A percentile compares a stretch with the other conserved stretches of the same genome.
Evolutionary conservation across 1,140 invertebrate genomes (phyloP).

Genomic region (Cotesia chilonis): DNA sequence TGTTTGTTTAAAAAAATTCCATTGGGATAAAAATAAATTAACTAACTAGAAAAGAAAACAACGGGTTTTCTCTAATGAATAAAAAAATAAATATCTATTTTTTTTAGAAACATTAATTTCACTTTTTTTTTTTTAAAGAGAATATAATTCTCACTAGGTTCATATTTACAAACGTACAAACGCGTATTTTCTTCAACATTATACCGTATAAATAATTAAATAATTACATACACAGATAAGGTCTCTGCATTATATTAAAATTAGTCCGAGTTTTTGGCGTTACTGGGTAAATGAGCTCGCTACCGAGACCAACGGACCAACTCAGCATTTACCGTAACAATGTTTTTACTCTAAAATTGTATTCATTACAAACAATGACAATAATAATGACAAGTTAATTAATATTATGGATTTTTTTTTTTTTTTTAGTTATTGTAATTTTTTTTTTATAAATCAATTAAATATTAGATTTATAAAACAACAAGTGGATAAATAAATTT

Average conservation of each 20-base stretch:
- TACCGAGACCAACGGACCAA: constrained; percentile 8
- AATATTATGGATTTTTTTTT: too few species aligned
- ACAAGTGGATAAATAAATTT: constrained; percentile 27
- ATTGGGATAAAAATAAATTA: constrained; percentile 5
- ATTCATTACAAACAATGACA: too few species aligned
- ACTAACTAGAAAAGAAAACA: not conserved
- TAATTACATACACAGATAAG: constrained; percentile 20
- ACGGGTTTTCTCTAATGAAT: not conserved
- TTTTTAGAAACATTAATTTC: not conserved
- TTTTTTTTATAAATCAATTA: too few species aligned
- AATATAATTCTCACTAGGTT: not conserved
- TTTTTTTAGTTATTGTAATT: too few species aligned
- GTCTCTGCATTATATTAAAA: constrained; percentile 39
- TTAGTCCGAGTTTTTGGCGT: constrained; percentile 35
- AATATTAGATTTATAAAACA: not conserved
- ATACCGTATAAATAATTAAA: not conserved
- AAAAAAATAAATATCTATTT: not conserved
- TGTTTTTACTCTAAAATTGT: too few species aligned
- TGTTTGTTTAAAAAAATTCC: too few species aligned
- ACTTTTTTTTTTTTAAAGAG: not conserved
- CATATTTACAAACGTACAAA: too few species aligned
- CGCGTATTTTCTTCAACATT: not conserved
- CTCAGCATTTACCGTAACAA: constrained; percentile 4
- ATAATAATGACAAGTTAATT: too few species aligned
- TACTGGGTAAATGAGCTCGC: constrained; percentile 22